Evolutionary conservation across 1,140 invertebrate species (phyloP).

Genomic region (Drosophila nasuta): DNA sequence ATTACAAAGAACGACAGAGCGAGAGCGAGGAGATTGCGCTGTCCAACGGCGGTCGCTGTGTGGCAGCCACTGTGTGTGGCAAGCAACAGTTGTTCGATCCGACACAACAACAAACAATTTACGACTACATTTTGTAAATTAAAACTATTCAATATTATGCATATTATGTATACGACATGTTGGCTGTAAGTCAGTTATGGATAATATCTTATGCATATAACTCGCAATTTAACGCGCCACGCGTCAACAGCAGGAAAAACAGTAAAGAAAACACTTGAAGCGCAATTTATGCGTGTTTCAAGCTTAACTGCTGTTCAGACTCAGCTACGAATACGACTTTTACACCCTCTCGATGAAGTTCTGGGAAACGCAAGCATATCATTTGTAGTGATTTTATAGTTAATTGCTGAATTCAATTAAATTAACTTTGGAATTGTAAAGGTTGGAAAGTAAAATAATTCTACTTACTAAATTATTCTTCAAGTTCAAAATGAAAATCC

Average conservation of each 20-base stretch:
- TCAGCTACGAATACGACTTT: neutral
- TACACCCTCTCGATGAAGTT: neutral
- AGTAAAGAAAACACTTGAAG: slow-evolving; percentile 8
- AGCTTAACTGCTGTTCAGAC: slow-evolving; percentile 3
- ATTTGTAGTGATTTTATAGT: too few relatives aligned
- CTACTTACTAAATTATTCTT: too few relatives aligned
- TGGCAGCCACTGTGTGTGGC: slow-evolving; percentile 5
- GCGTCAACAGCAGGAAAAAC: neutral
- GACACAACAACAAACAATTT: neutral
- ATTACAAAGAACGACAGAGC: slow-evolving; percentile 38
- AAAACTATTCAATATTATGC: slow-evolving; percentile 16
- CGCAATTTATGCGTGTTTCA: neutral
- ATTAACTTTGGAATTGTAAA: too few relatives aligned
- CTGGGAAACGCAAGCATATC: neutral
- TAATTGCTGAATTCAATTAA: too few relatives aligned
- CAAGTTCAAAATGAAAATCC: too few relatives aligned
- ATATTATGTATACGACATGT: neutral
- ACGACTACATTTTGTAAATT: slow-evolving; percentile 20
- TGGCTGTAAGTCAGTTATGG: neutral
- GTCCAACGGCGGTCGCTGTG: slow-evolving; percentile 13
- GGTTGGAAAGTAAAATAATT: too few relatives aligned
- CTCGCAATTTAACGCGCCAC: neutral
- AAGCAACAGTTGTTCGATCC: slow-evolving; percentile 28
- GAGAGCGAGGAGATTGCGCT: slow-evolving; percentile 11
- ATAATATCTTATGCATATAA: neutral